These are phyloP conservation scores for Nemotelus pantherinus DNA, from an alignment of 2,888 invertebrate genomes.

Conservation along the genomic window DNA sequence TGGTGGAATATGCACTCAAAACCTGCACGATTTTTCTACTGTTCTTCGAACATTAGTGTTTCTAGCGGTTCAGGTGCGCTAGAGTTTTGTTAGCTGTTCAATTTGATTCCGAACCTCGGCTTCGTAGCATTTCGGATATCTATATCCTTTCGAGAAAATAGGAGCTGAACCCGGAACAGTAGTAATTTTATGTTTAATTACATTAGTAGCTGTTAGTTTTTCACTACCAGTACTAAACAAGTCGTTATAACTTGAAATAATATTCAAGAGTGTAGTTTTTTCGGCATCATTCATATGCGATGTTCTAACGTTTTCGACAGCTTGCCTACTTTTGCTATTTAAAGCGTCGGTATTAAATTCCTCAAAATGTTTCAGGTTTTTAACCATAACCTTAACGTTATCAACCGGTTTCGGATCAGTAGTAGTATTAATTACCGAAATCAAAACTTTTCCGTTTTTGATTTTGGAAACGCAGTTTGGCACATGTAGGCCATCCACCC, in stretches of 20 bases:
- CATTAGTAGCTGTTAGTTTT: not conserved
- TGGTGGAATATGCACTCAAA: too few relatives aligned
- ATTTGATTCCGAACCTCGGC: slow-evolving; percentile 52
- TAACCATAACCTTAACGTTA: not conserved
- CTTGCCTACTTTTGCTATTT: not conserved
- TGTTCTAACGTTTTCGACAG: too few relatives aligned
- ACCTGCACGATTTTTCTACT: too few relatives aligned
- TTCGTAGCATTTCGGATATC: too few relatives aligned
- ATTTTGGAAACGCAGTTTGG: not conserved
- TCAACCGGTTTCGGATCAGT: not conserved
- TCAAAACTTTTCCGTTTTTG: not conserved
- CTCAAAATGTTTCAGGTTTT: not conserved
- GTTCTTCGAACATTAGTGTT: too few relatives aligned
- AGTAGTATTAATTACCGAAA: too few relatives aligned
- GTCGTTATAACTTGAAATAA: too few relatives aligned
- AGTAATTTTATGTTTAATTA: not conserved
- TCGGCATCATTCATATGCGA: too few relatives aligned
- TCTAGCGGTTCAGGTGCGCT: too few relatives aligned
- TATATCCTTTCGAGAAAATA: slow-evolving; percentile 11
- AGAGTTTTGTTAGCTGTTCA: slow-evolving; percentile 54
- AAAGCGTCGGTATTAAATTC: not conserved
- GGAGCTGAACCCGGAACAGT: slow-evolving; percentile 7
- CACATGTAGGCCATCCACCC: not conserved
- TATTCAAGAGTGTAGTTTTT: too few relatives aligned
- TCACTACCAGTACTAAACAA: too few relatives aligned